phyloP scores from a whole-genome alignment of 2,888 invertebrate genomes.

The Rotaria sp. region DNA sequence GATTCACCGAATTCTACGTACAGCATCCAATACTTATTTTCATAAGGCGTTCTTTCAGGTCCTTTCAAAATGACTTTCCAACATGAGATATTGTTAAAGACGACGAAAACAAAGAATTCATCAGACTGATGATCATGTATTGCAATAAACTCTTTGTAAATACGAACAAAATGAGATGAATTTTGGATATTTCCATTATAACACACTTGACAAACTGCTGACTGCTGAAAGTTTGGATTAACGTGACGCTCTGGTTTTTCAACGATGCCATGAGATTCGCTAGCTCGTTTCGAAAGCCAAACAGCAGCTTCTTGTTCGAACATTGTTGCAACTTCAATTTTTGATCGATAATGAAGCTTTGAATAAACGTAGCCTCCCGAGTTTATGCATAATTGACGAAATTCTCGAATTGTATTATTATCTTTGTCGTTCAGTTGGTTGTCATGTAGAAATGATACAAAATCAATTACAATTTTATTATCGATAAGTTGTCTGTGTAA shows the following conservation, averaged over 20 bases:
- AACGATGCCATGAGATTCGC: neutral
- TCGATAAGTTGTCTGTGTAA: neutral
- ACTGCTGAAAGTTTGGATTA: neutral
- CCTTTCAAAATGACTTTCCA: neutral
- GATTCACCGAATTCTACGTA: neutral
- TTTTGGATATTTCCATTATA: neutral
- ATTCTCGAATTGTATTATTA: neutral
- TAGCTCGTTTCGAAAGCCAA: neutral
- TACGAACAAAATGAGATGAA: neutral
- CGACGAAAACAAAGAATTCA: neutral
- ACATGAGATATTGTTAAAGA: neutral
- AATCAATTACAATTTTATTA: neutral
- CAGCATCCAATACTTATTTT: neutral
- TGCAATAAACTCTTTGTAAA: neutral
- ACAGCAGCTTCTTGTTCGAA: neutral
- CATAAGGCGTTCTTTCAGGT: neutral
- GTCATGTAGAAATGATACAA: neutral
- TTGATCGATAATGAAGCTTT: neutral
- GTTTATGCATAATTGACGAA: neutral
- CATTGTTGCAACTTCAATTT: neutral
- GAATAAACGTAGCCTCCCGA: neutral
- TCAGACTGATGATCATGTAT: neutral
- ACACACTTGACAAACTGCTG: neutral
- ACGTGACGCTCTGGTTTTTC: neutral
- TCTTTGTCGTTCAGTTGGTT: neutral